These are phyloP conservation scores for Aptenodytes forsteri DNA, from an alignment of 2,113 vertebrate genomes.

Conservation along the genomic window DNA sequence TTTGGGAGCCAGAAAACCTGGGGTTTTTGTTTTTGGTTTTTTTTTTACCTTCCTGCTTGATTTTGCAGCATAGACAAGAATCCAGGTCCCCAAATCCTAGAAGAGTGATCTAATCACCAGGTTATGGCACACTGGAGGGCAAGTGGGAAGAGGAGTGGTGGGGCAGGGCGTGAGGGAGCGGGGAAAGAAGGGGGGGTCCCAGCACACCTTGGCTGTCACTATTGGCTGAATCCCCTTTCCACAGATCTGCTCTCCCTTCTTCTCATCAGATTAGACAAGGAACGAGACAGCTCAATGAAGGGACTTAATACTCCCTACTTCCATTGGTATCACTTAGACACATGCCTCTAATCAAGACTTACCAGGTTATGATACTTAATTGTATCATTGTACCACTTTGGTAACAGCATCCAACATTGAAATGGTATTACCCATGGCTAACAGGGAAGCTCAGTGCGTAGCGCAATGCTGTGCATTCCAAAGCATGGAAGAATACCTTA, in stretches of 20 bases:
- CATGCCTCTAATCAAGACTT: background rate
- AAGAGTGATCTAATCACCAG: background rate
- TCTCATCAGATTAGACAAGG: background rate
- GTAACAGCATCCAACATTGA: background rate
- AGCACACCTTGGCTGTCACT: background rate
- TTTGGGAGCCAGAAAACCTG: background rate
- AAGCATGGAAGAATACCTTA: background rate
- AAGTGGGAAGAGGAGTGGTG: background rate
- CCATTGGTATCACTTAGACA: background rate
- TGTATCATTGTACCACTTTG: background rate
- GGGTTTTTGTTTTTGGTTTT: background rate
- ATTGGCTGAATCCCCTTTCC: background rate
- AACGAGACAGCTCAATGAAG: background rate
- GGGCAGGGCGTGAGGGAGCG: background rate
- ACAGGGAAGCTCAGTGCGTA: background rate
- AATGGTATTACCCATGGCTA: background rate
- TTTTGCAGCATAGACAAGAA: background rate
- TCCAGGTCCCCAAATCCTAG: background rate
- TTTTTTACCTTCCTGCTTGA: background rate
- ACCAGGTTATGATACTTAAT: background rate
- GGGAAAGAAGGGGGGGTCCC: background rate
- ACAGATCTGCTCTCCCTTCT: background rate
- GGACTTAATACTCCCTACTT: background rate
- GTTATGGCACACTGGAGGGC: background rate
- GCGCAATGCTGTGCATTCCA: rapidly evolving